phyloP scores from a whole-genome alignment of 2,113 vertebrate species.

The Dicerorhinus sumatrensis region DNA sequence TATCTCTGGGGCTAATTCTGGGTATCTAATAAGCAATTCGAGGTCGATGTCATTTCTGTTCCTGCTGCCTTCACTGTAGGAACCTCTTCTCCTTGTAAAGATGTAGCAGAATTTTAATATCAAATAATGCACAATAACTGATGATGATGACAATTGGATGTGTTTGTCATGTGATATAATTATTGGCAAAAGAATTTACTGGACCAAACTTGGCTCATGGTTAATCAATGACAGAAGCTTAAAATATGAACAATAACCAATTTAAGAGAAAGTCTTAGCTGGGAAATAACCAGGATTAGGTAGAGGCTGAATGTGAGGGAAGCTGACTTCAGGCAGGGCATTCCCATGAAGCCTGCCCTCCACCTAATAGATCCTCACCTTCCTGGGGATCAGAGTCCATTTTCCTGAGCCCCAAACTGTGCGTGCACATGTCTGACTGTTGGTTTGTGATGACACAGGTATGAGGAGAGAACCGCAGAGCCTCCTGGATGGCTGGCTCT shows the following conservation, averaged over 20 bases:
- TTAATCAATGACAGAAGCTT: neutral
- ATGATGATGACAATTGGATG: neutral
- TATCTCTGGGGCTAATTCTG: conserved; percentile 39
- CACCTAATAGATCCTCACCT: neutral
- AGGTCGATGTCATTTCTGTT: neutral
- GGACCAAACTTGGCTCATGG: neutral
- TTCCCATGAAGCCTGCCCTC: neutral
- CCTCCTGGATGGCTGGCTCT: neutral
- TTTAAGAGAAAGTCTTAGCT: neutral
- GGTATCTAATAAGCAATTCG: neutral
- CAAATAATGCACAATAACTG: neutral
- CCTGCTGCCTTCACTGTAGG: neutral
- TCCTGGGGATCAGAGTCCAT: neutral
- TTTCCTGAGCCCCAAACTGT: neutral
- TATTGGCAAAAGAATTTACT: neutral
- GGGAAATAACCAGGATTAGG: neutral
- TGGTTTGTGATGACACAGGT: fast-evolving
- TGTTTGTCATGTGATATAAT: conserved; percentile 6
- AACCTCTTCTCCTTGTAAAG: neutral
- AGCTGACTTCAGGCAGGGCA: neutral
- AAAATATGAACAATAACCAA: neutral
- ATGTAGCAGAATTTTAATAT: neutral
- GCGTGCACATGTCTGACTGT: neutral
- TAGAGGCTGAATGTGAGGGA: neutral
- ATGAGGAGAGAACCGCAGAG: neutral